These are phyloP conservation scores for Acanthiza pusilla DNA, from an alignment of 2,797 vertebrate species.

Conservation along the genomic window DNA sequence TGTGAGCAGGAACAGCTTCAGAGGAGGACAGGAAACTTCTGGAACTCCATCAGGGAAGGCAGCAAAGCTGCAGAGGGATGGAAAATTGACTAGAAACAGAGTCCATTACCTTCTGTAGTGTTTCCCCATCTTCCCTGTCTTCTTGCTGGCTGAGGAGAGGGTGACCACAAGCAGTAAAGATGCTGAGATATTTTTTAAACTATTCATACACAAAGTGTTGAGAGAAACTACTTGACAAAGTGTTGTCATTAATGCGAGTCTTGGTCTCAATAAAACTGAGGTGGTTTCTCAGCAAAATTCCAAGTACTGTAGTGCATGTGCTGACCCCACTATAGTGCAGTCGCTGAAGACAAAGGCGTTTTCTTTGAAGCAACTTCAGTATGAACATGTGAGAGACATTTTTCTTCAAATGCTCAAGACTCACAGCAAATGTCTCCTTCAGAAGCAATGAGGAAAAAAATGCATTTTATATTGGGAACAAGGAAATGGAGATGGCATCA, in stretches of 20 bases:
- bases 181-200: neutral
- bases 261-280: neutral
- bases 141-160: neutral
- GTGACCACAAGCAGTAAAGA: neutral
- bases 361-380: neutral
- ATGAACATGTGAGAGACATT: neutral
- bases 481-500: neutral
- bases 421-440: constrained; percentile 22
- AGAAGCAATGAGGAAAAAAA: constrained; percentile 26
- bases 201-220: fast-evolving
- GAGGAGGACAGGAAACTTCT: neutral
- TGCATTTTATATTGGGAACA: neutral
- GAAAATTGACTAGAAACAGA: neutral
- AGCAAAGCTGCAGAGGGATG: neutral
- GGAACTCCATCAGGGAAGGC: neutral
- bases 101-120: neutral
- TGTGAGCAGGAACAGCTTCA: neutral
- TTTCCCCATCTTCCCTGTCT: neutral
- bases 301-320: neutral
- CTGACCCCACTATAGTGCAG: neutral
- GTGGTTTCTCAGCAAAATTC: neutral
- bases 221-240: neutral
- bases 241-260: neutral
- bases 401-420: neutral
- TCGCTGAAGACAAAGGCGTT: neutral